These are phyloP conservation scores for Julus scandinavius DNA, from an alignment of 2,888 invertebrate species.

Conservation along the genomic window DNA sequence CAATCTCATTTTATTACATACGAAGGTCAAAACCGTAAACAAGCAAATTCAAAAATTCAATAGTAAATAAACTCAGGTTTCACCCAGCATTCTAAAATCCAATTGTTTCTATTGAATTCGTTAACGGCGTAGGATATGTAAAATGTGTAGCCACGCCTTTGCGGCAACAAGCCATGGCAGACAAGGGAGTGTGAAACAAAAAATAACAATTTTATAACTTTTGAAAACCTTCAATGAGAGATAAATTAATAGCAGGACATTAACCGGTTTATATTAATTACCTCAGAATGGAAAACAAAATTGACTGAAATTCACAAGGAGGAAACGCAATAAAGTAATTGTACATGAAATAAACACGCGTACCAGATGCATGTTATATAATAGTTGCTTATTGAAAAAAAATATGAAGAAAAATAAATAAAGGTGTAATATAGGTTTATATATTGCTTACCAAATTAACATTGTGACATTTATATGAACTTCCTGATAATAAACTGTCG, in stretches of 20 bases:
- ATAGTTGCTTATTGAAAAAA: too few relatives aligned
- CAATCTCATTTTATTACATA: too few relatives aligned
- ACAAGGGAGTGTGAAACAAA: neutral
- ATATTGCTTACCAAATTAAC: too few relatives aligned
- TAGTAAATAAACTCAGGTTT: neutral
- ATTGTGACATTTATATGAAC: too few relatives aligned
- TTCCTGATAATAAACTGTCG: too few relatives aligned
- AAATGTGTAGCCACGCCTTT: neutral
- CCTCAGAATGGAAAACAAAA: neutral
- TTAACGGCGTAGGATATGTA: neutral
- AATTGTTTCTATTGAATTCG: neutral
- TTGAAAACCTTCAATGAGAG: neutral
- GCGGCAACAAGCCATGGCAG: neutral
- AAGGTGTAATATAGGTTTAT: too few relatives aligned
- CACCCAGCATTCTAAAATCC: neutral
- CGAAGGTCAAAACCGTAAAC: too few relatives aligned
- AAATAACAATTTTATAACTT: neutral
- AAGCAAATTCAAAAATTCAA: too few relatives aligned
- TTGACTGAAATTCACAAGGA: neutral
- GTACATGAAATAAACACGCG: too few relatives aligned
- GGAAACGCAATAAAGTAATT: too few relatives aligned
- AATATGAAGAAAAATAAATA: too few relatives aligned
- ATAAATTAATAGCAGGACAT: neutral
- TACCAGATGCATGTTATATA: too few relatives aligned
- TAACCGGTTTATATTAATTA: slow-evolving; percentile 15